Percentiles rank a stretch among this genome's conserved stretches.
Conservation (phyloP, 2,797 vertebrate genomes). For the Sternotherus odoratus region DNA sequence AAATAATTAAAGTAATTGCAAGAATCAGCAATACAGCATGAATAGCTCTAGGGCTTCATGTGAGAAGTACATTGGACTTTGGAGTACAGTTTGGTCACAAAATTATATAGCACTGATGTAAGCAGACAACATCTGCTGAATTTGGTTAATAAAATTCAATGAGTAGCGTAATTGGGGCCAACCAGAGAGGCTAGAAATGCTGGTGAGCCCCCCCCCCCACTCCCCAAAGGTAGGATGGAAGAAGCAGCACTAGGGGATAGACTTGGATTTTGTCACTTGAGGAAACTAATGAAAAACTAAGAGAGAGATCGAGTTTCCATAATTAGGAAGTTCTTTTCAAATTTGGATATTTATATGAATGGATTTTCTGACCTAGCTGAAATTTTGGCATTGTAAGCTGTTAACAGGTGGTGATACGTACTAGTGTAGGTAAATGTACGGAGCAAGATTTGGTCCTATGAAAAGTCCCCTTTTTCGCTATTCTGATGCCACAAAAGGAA, state of each 20-base stretch:
- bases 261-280: accelerated
- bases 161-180: not conserved
- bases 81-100: not conserved
- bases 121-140: not conserved
- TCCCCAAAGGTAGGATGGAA: not conserved
- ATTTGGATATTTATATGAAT: not conserved
- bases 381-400: accelerated
- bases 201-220: not conserved
- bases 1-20: not conserved
- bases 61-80: not conserved
- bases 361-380: not conserved
- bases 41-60: not conserved
- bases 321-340: not conserved
- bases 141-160: not conserved
- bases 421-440: not conserved
- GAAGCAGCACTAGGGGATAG: not conserved
- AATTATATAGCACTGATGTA: not conserved
- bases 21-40: not conserved
- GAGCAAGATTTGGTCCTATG: not conserved
- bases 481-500: not conserved
- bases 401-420: not conserved
- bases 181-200: not conserved
- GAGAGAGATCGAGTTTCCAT: not conserved
- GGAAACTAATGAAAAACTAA: not conserved
- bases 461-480: not conserved